Evolutionary conservation across 2,113 vertebrate species (phyloP), one percentile per base, ranked within the genome.

Genomic region (Planiliza haematocheilus): DNA sequence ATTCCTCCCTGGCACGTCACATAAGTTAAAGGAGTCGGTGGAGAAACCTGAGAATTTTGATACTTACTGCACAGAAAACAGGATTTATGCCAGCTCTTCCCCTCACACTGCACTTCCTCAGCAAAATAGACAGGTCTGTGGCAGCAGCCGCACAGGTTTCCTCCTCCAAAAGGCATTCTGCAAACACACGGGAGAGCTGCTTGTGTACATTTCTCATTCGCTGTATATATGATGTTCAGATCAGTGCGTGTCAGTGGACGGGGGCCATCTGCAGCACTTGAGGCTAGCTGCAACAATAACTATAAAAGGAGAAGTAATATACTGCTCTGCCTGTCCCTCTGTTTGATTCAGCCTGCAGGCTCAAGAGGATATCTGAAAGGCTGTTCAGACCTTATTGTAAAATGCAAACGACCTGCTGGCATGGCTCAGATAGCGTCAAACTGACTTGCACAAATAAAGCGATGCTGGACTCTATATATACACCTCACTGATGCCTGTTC

Each of bases 61-160:
- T 77, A 96, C 97, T 97, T 81, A 98, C 97, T 97, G 91, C 97
- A 99, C 63, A 96, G 95, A 53, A 98, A 99, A 85, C 97, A 99
- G 93, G 96, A 96, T 65, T 95, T 95, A 77, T 99, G 97, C 93
- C 96, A 98, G 88, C 95, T 97, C 77, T 95, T 94, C 34, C 97
- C 97, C 0, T 98, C 97, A 0, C 97, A 98, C 91, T 98, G 97
- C 70, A 98, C 95, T 85, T 99, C 97, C 85, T 99, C 97, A 0
- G 97, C 97, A 0, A 98, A 97, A 94, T 98, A 99, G 71, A 98
- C 97, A 0, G 93, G 92, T 85, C 95, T 93, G 48, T 95, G 94
- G 4, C 97, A 98, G 86, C 95, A 95, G 1, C 96, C 95, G 0
- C 97, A 99, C 73, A 96, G 95, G 92, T 97, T 97, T 80, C 97